phyloP scores from a whole-genome alignment of 2,888 invertebrate genomes.

The Thecophora atra region DNA sequence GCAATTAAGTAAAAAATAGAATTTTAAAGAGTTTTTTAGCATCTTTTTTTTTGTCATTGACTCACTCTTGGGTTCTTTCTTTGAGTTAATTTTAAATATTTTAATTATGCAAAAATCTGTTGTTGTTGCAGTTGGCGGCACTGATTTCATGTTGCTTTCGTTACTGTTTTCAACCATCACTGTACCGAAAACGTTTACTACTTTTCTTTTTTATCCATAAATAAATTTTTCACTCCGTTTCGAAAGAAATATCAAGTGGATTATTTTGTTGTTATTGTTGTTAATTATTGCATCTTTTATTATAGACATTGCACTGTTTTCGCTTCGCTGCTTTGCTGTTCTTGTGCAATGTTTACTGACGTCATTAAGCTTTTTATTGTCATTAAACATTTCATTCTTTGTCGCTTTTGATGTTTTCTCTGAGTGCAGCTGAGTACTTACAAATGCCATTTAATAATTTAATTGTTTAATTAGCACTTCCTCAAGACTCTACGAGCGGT shows the following conservation, averaged over 20 bases:
- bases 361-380: not conserved
- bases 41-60: not conserved
- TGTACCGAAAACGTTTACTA: too few relatives aligned
- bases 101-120: not conserved
- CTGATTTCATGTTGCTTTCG: too few relatives aligned
- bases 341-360: too few relatives aligned
- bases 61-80: not conserved
- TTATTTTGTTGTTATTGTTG: too few relatives aligned
- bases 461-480: slow-evolving; percentile 20
- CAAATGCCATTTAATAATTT: not conserved
- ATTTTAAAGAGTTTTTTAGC: slow-evolving; percentile 13
- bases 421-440: not conserved
- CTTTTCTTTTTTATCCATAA: too few relatives aligned
- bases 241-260: too few relatives aligned
- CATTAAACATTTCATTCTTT: not conserved
- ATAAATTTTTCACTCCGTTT: too few relatives aligned
- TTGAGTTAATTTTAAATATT: not conserved
- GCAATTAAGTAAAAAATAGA: slow-evolving; percentile 41
- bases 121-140: too few relatives aligned
- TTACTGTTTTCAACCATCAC: too few relatives aligned
- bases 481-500: not conserved
- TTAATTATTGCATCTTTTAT: too few relatives aligned
- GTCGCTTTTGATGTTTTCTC: not conserved
- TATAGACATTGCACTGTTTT: too few relatives aligned
- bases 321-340: too few relatives aligned